phyloP scores from a whole-genome alignment of 53 echinoderm and acorn worm genomes.

The Luidia sarsii region DNA sequence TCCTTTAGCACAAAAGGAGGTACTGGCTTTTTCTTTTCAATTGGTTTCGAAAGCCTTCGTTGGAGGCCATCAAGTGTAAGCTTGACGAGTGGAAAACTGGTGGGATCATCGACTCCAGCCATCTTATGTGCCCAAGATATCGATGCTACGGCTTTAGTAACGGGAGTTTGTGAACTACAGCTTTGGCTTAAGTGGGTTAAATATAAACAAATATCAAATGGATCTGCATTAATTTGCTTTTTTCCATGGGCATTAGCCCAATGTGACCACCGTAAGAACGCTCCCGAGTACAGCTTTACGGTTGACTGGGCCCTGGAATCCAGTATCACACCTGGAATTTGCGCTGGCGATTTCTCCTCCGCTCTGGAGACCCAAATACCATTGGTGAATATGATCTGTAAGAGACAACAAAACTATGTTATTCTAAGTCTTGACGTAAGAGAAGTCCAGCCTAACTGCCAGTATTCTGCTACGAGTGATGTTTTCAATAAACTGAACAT shows the following conservation, averaged over 20 bases:
- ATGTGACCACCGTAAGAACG: conserved; percentile 28
- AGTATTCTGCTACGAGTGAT: conserved; percentile 27
- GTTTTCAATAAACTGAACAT: conserved; percentile 6
- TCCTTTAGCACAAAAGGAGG: no score
- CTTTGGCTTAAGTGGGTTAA: no score
- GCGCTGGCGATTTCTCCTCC: background rate
- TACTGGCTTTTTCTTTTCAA: no score
- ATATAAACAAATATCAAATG: background rate
- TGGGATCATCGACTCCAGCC: no score
- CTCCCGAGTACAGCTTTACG: conserved; percentile 15
- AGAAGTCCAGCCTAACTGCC: conserved; percentile 31
- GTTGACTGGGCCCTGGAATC: conserved; percentile 38
- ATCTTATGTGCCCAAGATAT: no score
- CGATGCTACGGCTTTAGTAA: no score
- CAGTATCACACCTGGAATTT: background rate
- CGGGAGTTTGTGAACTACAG: no score
- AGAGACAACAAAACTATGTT: background rate
- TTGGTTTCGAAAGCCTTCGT: no score
- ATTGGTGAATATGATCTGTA: conserved; percentile 33
- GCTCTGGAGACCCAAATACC: background rate
- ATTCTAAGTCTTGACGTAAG: background rate
- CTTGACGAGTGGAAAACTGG: no score
- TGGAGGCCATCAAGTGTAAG: no score
- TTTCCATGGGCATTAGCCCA: no score
- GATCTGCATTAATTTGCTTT: conserved; percentile 7